Percentiles rank a stretch among this genome's conserved stretches.
These are phyloP conservation scores for Aplidium turbinatum DNA, from an alignment of 23 tunicate genomes.

Conservation along the genomic window DNA sequence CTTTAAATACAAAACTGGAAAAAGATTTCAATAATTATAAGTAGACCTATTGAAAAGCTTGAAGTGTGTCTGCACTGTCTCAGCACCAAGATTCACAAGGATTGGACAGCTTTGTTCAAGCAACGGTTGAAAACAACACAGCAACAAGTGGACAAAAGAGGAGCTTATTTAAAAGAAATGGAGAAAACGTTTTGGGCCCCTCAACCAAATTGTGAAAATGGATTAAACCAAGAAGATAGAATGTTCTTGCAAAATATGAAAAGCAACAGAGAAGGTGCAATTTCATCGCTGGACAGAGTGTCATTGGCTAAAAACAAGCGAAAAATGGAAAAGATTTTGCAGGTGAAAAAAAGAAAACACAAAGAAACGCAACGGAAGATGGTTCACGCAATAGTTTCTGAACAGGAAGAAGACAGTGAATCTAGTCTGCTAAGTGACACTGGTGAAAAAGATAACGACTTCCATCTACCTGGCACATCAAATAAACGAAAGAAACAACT, in stretches of 20 bases:
- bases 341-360: conserved; percentile 8
- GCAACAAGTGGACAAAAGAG: conserved; percentile 15
- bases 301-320: conserved; percentile 9
- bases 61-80: too few species aligned
- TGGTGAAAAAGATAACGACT: conserved; percentile 24
- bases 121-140: conserved; percentile 13
- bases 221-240: conserved; percentile 12
- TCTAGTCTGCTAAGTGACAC: neutral
- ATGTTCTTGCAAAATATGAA: conserved; percentile 2
- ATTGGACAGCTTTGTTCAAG: conserved; percentile 11
- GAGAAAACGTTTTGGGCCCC: conserved; percentile 5
- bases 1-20: too few species aligned
- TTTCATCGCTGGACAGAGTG: conserved; percentile 7
- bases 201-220: conserved; percentile 20
- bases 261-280: conserved; percentile 11
- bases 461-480: neutral
- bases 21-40: too few species aligned
- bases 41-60: too few species aligned
- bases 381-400: neutral
- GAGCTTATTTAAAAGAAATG: neutral
- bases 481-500: neutral
- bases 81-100: conserved; percentile 10
- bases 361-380: neutral
- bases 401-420: conserved; percentile 2
- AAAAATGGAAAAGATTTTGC: conserved; percentile 9